These are phyloP conservation scores for Oxygymnocypris stewartii DNA, from an alignment of 2,113 vertebrate genomes.

Conservation along the genomic window DNA sequence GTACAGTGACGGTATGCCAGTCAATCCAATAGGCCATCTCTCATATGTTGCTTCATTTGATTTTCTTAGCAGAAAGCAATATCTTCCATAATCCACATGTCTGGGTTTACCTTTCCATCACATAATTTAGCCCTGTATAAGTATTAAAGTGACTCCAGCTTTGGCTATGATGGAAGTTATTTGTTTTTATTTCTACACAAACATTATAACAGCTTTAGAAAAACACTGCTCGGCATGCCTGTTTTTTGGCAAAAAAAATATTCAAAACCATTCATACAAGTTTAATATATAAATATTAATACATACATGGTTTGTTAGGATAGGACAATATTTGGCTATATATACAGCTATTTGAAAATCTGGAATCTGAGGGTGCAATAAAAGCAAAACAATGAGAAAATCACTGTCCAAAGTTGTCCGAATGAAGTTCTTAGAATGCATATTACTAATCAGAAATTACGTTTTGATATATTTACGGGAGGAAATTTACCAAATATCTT, in stretches of 20 bases:
- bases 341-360: too few relatives aligned
- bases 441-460: too few relatives aligned
- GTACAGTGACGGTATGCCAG: constrained; percentile 54
- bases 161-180: not conserved
- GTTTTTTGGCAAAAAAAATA: not conserved
- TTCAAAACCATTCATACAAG: not conserved
- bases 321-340: too few relatives aligned
- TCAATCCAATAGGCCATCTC: constrained; percentile 61
- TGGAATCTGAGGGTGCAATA: too few relatives aligned
- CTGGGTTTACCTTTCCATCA: constrained; percentile 1
- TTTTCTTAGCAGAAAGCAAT: constrained; percentile 54
- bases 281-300: too few relatives aligned
- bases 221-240: not conserved
- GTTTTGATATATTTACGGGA: too few relatives aligned
- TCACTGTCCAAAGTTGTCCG: too few relatives aligned
- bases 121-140: not conserved
- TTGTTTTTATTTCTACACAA: not conserved
- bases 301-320: too few relatives aligned
- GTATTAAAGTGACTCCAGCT: not conserved
- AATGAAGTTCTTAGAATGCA: too few relatives aligned
- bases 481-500: too few relatives aligned
- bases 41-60: constrained; percentile 61
- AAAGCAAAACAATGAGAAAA: too few relatives aligned
- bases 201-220: not conserved
- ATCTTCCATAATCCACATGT: constrained; percentile 18